These are phyloP conservation scores for Ecdyonurus torrentis DNA, from an alignment of 2,888 invertebrate genomes.

Conservation along the genomic window DNA sequence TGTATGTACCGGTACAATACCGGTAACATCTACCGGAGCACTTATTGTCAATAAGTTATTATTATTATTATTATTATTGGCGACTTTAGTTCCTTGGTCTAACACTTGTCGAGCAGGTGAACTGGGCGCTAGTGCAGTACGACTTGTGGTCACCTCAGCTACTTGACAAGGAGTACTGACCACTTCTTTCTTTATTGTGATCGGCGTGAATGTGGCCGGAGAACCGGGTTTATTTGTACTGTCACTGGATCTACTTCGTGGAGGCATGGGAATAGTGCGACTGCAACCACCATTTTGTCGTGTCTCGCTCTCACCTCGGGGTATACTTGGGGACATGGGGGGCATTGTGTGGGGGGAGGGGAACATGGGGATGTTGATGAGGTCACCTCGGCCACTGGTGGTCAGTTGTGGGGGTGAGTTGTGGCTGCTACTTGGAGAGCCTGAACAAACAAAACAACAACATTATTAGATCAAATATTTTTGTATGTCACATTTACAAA, in stretches of 20 bases:
- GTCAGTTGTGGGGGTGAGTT: not conserved
- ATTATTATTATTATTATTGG: not conserved
- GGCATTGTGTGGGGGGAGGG: not conserved
- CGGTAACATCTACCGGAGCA: not conserved
- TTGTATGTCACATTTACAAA: no score
- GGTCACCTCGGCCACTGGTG: not conserved
- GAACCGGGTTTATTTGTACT: conserved; percentile 1
- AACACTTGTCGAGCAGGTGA: not conserved
- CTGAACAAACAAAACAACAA: not conserved
- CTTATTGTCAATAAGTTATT: not conserved
- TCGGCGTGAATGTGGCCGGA: conserved; percentile 10
- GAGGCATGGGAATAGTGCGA: conserved; percentile 42
- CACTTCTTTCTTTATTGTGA: conserved; percentile 38
- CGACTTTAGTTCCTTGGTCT: not conserved
- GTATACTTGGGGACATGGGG: not conserved
- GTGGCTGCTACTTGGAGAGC: not conserved
- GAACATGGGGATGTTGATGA: not conserved
- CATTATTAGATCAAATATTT: no score
- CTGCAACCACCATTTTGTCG: conserved; percentile 40
- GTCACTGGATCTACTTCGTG: conserved; percentile 8
- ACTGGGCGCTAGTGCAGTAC: conserved; percentile 25
- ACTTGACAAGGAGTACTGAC: conserved; percentile 33
- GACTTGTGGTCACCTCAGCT: conserved; percentile 35
- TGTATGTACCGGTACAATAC: not conserved
- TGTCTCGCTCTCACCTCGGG: conserved; percentile 4